Conservation (phyloP, 2,888 invertebrate species). For the Rotaria socialis region DNA sequence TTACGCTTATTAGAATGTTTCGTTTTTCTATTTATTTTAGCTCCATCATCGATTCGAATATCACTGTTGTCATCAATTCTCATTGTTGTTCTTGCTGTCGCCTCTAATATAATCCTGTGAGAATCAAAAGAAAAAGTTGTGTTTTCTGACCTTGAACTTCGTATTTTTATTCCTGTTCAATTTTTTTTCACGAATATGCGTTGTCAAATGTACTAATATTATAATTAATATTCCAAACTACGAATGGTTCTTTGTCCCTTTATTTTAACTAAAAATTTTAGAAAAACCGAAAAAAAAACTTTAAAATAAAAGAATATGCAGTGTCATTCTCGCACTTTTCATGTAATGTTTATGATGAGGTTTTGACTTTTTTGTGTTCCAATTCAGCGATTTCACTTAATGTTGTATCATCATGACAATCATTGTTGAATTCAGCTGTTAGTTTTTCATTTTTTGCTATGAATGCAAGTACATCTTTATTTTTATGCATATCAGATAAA, state of each 20-base stretch:
- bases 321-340: background rate
- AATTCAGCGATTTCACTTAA: background rate
- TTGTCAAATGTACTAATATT: background rate
- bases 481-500: background rate
- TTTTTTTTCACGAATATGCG: background rate
- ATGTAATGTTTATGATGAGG: background rate
- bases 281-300: background rate
- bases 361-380: background rate
- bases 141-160: background rate
- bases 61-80: background rate
- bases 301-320: background rate
- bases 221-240: background rate
- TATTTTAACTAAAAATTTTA: conserved; percentile 13
- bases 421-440: background rate
- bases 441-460: background rate
- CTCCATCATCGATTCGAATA: background rate
- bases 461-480: background rate
- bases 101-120: conserved; percentile 1
- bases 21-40: background rate
- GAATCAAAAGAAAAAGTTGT: background rate
- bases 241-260: background rate
- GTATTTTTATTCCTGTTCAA: conserved; percentile 3
- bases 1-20: no score
- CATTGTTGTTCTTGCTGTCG: background rate
- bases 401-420: background rate